A percentile compares a stretch with the other conserved stretches of the same genome.
Evolutionary conservation across 2,888 invertebrate genomes (phyloP).

Genomic region (Halocaridina rubra): DNA sequence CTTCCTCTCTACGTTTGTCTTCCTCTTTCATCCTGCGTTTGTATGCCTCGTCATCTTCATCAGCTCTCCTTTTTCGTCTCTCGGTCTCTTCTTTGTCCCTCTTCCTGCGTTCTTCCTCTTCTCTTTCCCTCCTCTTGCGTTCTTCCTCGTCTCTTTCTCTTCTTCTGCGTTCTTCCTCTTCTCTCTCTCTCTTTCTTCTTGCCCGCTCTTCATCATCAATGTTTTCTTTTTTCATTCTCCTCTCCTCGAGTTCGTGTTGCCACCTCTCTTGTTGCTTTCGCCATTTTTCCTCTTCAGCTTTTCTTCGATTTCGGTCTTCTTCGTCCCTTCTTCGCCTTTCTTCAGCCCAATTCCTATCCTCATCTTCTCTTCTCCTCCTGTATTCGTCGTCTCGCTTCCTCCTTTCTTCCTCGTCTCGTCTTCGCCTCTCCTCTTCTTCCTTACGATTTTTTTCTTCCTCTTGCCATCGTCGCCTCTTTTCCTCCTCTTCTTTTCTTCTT

Average conservation of each 20-base stretch:
- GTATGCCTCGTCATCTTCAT: not conserved
- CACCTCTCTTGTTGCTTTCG: not conserved
- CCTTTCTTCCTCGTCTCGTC: not conserved
- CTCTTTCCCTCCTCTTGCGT: not conserved
- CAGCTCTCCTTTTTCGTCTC: not conserved
- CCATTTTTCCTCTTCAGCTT: not conserved
- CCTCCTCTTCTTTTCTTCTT: too few relatives aligned
- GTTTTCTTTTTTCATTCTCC: not conserved
- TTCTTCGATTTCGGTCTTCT: not conserved
- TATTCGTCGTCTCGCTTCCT: not conserved
- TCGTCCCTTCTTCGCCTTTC: not conserved
- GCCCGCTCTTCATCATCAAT: not conserved
- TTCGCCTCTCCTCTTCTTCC: too few relatives aligned
- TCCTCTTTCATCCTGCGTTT: not conserved
- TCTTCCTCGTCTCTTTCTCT: not conserved
- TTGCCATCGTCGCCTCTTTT: too few relatives aligned
- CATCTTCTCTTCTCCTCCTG: not conserved
- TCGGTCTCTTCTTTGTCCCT: not conserved
- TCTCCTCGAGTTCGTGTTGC: not conserved
- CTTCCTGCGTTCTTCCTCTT: not conserved
- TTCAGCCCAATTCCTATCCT: not conserved
- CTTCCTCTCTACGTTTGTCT: not conserved
- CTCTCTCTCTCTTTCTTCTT: not conserved
- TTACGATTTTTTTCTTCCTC: not conserved
- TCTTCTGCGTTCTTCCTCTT: not conserved